Percentiles rank a stretch among this genome's conserved stretches.
phyloP scores from a whole-genome alignment of 2,113 vertebrate genomes.

The Myotis yumanensis region DNA sequence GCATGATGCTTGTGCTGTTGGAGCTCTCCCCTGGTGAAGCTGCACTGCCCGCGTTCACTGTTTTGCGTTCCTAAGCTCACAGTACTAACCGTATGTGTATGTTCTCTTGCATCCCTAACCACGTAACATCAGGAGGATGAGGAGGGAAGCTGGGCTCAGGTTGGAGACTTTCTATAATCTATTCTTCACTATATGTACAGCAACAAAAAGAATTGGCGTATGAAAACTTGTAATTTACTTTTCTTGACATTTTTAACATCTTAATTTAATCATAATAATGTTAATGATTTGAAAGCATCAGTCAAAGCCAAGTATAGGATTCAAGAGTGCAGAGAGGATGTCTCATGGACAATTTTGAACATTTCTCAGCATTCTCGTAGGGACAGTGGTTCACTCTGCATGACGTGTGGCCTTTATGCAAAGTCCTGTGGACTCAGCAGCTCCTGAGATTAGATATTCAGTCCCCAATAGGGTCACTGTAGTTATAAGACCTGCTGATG shows the following conservation, averaged over 20 bases:
- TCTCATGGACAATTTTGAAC: constrained; percentile 68
- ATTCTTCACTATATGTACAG: constrained; percentile 74
- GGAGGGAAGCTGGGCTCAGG: constrained; percentile 99
- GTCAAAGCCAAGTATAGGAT: not conserved
- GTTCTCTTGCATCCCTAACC: constrained; percentile 93
- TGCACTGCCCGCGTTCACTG: not conserved
- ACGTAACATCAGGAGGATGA: constrained; percentile 97
- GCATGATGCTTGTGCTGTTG: constrained; percentile 75
- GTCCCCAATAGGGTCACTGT: not conserved
- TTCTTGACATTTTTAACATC: not conserved
- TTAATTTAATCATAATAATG: not conserved
- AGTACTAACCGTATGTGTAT: constrained; percentile 80
- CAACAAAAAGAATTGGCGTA: constrained; percentile 56
- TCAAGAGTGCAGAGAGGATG: not conserved
- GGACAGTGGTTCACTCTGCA: not conserved
- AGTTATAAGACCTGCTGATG: not conserved
- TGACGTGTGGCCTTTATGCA: fast-evolving
- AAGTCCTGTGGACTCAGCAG: not conserved
- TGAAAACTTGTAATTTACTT: constrained; percentile 50
- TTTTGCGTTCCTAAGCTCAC: constrained; percentile 52
- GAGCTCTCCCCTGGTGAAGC: not conserved
- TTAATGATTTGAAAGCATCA: not conserved
- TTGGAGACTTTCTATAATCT: constrained; percentile 88
- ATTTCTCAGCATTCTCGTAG: not conserved
- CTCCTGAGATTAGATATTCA: not conserved